Percentiles rank a stretch among this genome's conserved stretches.
These are phyloP conservation scores for Maniola hyperantus DNA, from an alignment of 2,888 invertebrate genomes.

Conservation along the genomic window DNA sequence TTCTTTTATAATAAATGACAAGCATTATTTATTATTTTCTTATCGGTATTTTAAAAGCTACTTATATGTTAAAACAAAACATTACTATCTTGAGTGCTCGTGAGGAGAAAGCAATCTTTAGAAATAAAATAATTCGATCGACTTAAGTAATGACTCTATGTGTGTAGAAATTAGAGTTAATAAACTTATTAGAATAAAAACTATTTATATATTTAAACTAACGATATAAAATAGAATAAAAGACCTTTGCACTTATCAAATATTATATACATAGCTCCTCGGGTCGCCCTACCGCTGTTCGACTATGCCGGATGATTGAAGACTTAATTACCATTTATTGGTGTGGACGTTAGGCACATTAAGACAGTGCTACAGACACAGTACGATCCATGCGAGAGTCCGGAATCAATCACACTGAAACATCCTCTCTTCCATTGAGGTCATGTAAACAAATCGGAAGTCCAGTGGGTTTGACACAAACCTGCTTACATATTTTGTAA, in stretches of 20 bases:
- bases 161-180: too few species aligned
- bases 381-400: conserved; percentile 45
- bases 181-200: not conserved
- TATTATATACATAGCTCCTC: not conserved
- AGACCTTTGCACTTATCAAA: not conserved
- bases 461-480: conserved; percentile 23
- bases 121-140: too few species aligned
- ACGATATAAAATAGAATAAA: not conserved
- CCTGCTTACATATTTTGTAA: not conserved
- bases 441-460: conserved; percentile 46
- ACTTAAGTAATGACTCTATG: not conserved
- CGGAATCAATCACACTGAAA: conserved; percentile 47
- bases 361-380: conserved; percentile 48
- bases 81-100: conserved; percentile 18
- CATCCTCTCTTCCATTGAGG: conserved; percentile 40
- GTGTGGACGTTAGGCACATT: conserved; percentile 52
- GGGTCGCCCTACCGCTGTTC: not conserved
- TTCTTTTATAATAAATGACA: not conserved
- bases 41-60: conserved; percentile 31
- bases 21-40: conserved; percentile 8
- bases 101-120: not conserved
- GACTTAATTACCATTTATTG: conserved; percentile 57
- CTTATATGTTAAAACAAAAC: conserved; percentile 18
- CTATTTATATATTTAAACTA: not conserved
- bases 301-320: conserved; percentile 30